Evolutionary conservation across 2,797 vertebrate species (phyloP), one percentile per base, ranked within the genome.

Genomic region (Microctenopoma steveboyesi): DNA sequence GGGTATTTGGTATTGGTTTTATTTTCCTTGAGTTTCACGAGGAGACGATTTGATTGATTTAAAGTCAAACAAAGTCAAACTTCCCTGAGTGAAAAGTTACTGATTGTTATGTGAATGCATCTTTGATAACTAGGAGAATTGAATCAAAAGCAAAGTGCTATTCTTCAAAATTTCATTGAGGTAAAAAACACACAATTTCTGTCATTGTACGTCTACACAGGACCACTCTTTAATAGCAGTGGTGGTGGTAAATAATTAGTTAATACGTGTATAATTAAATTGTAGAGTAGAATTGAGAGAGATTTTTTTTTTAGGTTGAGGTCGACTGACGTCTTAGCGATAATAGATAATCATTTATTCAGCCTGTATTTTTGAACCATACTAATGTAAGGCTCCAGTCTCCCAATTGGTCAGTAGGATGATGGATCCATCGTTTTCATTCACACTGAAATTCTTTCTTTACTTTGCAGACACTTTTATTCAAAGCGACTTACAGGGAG

Each of bases 221-320:
- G n/a, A 18, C 16, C n/a, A 1, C 37, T 58, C 14, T 25, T 54
- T 22, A n/a, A 48, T 7, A 7, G 18, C 33, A 22, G 7, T n/a
- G 45, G 45, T 35, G 52, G 33, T 15, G 8, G 7, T 65, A 12
- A 49, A 15, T 47, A 39, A 64, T 64, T 67, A 13, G 18, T 16
- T 64, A 47, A 54, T 46, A 50, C 46, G 45, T 35, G 39, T 14
- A 6, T 11, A 33, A 35, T 35, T 8, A 35, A 35, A 35, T 9
- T 35, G 30, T 33, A 33, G 33, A 35, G 33, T 35, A 16, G 18
- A 22, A 22, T 39, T 27, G n/a, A 35, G 37, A 42, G 35, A 28
- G 30, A 28, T 7, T 48, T 22, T 48, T 61, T 1, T 9, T 30
- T 49, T 15, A 11, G 2, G 25, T 4, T 15, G 7, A 42, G 15